Evolutionary conservation across 1,140 invertebrate species (phyloP).

Genomic region (Eumeta japonica): DNA sequence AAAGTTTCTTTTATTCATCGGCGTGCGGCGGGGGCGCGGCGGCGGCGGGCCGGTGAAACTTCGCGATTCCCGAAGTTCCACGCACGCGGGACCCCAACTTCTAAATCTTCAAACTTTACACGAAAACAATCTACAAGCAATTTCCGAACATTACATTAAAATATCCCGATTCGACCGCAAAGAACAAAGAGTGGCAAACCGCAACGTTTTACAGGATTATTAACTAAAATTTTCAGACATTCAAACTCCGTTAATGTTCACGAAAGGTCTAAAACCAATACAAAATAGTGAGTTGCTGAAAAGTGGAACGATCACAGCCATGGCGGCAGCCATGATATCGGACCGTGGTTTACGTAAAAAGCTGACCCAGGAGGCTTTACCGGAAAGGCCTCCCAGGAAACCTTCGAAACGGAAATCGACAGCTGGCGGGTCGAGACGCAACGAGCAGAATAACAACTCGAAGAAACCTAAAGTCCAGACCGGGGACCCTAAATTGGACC

Average conservation of each 20-base stretch:
- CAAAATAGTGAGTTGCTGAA: conserved; percentile 13
- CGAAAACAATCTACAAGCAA: conserved; percentile 32
- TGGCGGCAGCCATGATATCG: conserved; percentile 56
- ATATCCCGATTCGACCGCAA: conserved; percentile 6
- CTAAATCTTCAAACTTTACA: conserved; percentile 28
- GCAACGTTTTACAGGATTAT: conserved; percentile 8
- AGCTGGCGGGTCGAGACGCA: conserved; percentile 38
- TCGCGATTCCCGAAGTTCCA: conserved; percentile 31
- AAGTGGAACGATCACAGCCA: no score
- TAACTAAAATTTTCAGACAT: conserved; percentile 9
- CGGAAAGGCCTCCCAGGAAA: conserved; percentile 46
- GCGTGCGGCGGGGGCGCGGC: conserved; percentile 56
- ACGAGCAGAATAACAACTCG: conserved; percentile 57
- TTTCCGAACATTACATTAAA: conserved; percentile 14
- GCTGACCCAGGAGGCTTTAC: conserved; percentile 47
- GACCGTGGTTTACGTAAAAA: conserved; percentile 57
- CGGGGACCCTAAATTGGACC: conserved; percentile 61
- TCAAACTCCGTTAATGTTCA: background rate
- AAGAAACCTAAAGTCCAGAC: conserved; percentile 58
- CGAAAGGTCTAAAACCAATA: conserved; percentile 1
- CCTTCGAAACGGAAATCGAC: conserved; percentile 51
- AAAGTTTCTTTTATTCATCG: conserved; percentile 53
- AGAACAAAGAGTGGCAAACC: conserved; percentile 16
- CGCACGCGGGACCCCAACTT: conserved; percentile 39
- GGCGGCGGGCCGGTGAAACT: conserved; percentile 36